These are phyloP conservation scores for Paramuricea clavata DNA, from an alignment of 92 coral and sea anemone genomes.

Conservation along the genomic window DNA sequence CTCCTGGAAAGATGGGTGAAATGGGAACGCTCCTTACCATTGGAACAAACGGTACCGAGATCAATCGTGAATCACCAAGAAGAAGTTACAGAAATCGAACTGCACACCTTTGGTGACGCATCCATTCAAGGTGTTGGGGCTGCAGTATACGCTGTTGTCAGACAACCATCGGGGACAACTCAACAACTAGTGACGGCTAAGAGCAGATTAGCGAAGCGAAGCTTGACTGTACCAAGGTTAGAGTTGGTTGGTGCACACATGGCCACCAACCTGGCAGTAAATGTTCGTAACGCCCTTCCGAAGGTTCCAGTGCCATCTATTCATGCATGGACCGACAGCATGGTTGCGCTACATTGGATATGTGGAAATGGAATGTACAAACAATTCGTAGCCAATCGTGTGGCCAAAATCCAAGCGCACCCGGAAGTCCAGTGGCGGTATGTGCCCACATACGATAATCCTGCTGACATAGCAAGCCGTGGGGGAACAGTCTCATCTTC, in stretches of 20 bases:
- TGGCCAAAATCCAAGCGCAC: slow-evolving; percentile 64
- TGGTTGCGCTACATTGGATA: slow-evolving; percentile 62
- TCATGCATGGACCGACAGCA: slow-evolving; percentile 64
- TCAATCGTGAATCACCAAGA: too few species aligned
- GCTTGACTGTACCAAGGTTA: background rate
- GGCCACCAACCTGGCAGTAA: slow-evolving; percentile 15
- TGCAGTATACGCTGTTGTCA: too few species aligned
- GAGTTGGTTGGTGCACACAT: slow-evolving; percentile 23
- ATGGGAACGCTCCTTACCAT: too few species aligned
- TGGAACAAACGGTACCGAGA: too few species aligned
- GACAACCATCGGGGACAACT: background rate
- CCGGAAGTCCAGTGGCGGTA: slow-evolving; percentile 63
- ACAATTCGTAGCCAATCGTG: slow-evolving; percentile 63
- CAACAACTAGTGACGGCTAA: slow-evolving; percentile 10
- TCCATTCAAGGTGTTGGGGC: too few species aligned
- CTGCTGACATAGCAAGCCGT: slow-evolving; percentile 67
- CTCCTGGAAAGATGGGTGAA: too few species aligned
- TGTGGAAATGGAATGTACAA: too few species aligned
- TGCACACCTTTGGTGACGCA: too few species aligned
- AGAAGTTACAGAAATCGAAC: too few species aligned
- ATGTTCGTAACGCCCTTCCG: slow-evolving; percentile 1
- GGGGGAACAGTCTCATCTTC: slow-evolving; percentile 49
- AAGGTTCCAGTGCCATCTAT: slow-evolving; percentile 1
- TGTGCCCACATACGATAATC: slow-evolving; percentile 66
- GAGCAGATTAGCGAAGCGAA: slow-evolving; percentile 12